phyloP scores from a whole-genome alignment of 2,113 vertebrate species.

The Paramisgurnus dabryanus region DNA sequence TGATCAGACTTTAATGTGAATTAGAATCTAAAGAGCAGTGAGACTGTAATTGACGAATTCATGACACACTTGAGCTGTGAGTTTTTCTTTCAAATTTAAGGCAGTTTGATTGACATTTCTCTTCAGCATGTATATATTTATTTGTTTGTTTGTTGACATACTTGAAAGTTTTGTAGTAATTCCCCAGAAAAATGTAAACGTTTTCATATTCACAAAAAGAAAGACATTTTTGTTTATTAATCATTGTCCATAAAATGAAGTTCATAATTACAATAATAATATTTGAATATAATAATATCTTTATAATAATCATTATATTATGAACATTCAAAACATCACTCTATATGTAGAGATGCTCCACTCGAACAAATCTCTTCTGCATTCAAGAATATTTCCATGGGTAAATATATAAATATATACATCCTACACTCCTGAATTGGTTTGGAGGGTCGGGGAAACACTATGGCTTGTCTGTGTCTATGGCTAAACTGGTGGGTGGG shows the following conservation, averaged over 20 bases:
- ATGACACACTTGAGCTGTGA: too few species aligned
- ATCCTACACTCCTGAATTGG: constrained; percentile 51
- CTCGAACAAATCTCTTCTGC: constrained; percentile 32
- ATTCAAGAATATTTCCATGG: constrained; percentile 31
- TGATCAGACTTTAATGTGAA: too few species aligned
- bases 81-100: too few species aligned
- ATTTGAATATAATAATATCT: constrained; percentile 56
- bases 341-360: constrained; percentile 48
- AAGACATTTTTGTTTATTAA: constrained; percentile 51
- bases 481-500: constrained; percentile 54
- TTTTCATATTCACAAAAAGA: constrained; percentile 60
- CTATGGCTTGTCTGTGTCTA: constrained; percentile 60
- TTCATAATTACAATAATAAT: constrained; percentile 55
- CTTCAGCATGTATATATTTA: constrained; percentile 60
- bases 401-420: constrained; percentile 38
- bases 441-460: constrained; percentile 43
- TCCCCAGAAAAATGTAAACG: constrained; percentile 48
- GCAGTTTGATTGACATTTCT: too few species aligned
- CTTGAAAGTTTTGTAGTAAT: constrained; percentile 44
- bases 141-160: constrained; percentile 67
- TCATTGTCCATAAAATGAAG: constrained; percentile 54
- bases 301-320: constrained; percentile 50
- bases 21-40: too few species aligned
- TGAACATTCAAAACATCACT: constrained; percentile 59
- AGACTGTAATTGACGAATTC: too few species aligned